phyloP scores from a whole-genome alignment of 2,113 vertebrate species.

The Hystrix brachyura region DNA sequence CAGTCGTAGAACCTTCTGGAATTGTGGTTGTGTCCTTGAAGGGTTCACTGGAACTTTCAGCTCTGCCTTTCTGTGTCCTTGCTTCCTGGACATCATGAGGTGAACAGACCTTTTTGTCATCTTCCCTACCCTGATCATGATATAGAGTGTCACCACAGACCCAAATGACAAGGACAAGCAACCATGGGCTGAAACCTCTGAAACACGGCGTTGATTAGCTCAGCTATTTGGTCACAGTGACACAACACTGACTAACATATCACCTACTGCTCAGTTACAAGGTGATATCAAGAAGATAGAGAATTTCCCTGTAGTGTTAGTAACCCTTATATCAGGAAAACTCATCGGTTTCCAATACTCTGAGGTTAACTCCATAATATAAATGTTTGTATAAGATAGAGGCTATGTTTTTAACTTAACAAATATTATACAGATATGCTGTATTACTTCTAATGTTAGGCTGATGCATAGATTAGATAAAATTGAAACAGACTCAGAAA shows the following conservation, averaged over 20 bases:
- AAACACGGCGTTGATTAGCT: neutral
- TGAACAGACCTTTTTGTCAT: neutral
- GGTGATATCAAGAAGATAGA: neutral
- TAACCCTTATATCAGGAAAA: neutral
- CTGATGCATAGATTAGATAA: neutral
- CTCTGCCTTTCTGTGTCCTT: neutral
- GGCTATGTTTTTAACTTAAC: neutral
- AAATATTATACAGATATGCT: neutral
- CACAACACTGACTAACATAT: neutral
- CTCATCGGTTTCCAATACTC: neutral
- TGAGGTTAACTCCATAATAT: neutral
- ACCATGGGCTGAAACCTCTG: neutral
- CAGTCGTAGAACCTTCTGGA: no score
- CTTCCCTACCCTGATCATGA: neutral
- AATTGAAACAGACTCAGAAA: neutral
- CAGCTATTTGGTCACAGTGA: neutral
- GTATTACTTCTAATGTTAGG: neutral
- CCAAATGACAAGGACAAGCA: neutral
- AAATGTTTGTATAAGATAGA: neutral
- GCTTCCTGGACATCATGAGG: neutral
- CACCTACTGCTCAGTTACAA: neutral
- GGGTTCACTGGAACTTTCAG: no score
- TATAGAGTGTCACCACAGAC: no score
- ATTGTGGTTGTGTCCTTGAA: neutral
- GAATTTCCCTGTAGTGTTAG: neutral